Base-by-base conservation (phyloP, 2,797 vertebrate species). In the Erithacus rubecula region DNA sequence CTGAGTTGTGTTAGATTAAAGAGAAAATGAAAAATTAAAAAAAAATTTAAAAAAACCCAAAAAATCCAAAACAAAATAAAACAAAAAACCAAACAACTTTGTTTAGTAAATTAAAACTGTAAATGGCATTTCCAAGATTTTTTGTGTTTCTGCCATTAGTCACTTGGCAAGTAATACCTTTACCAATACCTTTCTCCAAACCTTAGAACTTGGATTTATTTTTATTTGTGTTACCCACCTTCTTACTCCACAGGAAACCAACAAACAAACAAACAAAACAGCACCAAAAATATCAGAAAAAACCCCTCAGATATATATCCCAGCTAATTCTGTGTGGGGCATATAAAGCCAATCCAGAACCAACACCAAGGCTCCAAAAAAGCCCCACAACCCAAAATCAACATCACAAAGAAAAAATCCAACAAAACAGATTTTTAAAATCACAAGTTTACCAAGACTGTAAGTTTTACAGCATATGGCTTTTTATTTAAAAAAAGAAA, bases 321-420 rank as follows among this genome's bases (percentile, higher is more conserved):
- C 9, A 53, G 12, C 15, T n/a, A 34, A 59, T 15, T 22, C 12
- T 21, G 11, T 14, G 27, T 11, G 12, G 15, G 2, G 2, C 19
- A 23, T 30, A 34, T 14, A 19, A 26, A 69, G 14, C 15, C 27
- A 49, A 49, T 15, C 30, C 51, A 53, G 7, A 53, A 53, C 12
- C 19, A 53, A 21, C 9, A 55, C 32, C 20, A n/a, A 55, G 32
- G 9, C 32, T 32, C 12, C 53, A 6, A n/a, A n/a, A 20, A 72
- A 41, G 9, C 4, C 3, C 12, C 9, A 36, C 39, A 55, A 53
- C 12, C 2, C 1, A 14, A n/a, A 43, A 59, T 6, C 13, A n/a
- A 27, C 3, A 24, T 9, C 23, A 36, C 32, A 36, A 51, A 69
- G 5, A 51, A 69, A 69, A 30, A 13, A 24, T 26, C 6, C 10